Conservation (phyloP, 2,797 vertebrate species). For the Sebastolobus altivelis region DNA sequence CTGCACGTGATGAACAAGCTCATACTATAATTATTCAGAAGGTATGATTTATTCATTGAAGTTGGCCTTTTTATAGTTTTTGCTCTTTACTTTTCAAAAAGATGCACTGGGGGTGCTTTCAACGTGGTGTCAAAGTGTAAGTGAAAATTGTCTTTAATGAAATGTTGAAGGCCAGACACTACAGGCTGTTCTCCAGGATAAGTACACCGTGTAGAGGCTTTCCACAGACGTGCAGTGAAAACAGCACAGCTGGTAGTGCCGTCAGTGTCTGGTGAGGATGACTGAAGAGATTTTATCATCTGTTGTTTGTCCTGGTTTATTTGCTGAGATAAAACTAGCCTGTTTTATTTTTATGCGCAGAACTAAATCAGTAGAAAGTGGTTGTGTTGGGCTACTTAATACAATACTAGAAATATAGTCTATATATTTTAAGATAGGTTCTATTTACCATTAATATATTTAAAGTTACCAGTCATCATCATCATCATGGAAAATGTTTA, state of each 20-base stretch:
- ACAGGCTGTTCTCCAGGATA: neutral
- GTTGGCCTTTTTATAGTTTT: constrained; percentile 36
- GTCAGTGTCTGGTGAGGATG: constrained; percentile 23
- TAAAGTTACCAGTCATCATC: neutral
- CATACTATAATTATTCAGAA: constrained; percentile 17
- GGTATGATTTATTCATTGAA: constrained; percentile 58
- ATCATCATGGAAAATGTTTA: too few relatives aligned
- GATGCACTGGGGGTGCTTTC: neutral
- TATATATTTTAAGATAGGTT: neutral
- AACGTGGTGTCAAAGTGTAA: neutral
- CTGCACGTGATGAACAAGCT: constrained; percentile 19
- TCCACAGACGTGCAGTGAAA: constrained; percentile 11
- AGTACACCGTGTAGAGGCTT: neutral
- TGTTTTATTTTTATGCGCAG: neutral
- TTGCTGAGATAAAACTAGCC: constrained; percentile 4
- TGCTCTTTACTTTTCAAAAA: constrained; percentile 4
- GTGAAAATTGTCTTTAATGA: neutral
- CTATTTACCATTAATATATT: neutral
- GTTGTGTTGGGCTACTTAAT: neutral
- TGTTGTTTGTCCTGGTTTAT: constrained; percentile 50
- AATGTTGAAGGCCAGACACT: neutral
- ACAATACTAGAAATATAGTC: neutral
- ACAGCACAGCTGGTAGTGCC: constrained; percentile 29
- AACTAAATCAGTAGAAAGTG: neutral
- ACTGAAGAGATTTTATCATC: constrained; percentile 30